phyloP scores from a whole-genome alignment of 2,888 invertebrate genomes.

The Coelinius sp. region DNA sequence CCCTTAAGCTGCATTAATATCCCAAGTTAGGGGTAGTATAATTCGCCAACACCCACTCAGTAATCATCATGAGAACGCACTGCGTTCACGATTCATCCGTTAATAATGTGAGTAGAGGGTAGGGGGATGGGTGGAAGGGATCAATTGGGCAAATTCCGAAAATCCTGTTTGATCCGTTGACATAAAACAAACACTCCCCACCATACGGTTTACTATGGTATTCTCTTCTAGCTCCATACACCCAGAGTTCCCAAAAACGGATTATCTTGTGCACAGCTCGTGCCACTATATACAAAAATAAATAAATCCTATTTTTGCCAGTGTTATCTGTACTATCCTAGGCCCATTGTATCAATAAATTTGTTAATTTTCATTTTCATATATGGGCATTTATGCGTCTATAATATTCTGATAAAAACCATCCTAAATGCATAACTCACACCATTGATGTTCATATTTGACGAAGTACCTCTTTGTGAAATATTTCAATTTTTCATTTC shows the following conservation, averaged over 20 bases:
- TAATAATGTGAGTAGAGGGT: slow-evolving; percentile 43
- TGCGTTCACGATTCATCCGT: slow-evolving; percentile 44
- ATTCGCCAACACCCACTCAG: background rate
- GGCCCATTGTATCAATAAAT: background rate
- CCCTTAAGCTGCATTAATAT: background rate
- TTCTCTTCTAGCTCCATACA: slow-evolving; percentile 43
- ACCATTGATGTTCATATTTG: background rate
- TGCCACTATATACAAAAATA: slow-evolving; percentile 18
- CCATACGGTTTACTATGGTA: slow-evolving; percentile 47
- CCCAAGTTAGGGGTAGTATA: slow-evolving; percentile 5
- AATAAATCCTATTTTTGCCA: slow-evolving; percentile 28
- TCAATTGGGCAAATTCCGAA: slow-evolving; percentile 55
- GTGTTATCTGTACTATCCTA: background rate
- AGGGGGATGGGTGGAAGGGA: slow-evolving; percentile 45
- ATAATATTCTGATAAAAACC: slow-evolving; percentile 5
- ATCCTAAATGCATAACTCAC: too few species aligned
- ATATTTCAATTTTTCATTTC: slow-evolving; percentile 32
- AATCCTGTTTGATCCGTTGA: slow-evolving; percentile 64
- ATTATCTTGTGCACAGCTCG: slow-evolving; percentile 36
- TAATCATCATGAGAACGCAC: slow-evolving; percentile 57
- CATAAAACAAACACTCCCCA: slow-evolving; percentile 65
- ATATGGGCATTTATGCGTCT: background rate
- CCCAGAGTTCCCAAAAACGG: slow-evolving; percentile 33
- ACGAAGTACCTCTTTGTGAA: slow-evolving; percentile 34
- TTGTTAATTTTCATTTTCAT: slow-evolving; percentile 16